phyloP scores from a whole-genome alignment of 2,888 invertebrate genomes.

The Thymelicus acteon region DNA sequence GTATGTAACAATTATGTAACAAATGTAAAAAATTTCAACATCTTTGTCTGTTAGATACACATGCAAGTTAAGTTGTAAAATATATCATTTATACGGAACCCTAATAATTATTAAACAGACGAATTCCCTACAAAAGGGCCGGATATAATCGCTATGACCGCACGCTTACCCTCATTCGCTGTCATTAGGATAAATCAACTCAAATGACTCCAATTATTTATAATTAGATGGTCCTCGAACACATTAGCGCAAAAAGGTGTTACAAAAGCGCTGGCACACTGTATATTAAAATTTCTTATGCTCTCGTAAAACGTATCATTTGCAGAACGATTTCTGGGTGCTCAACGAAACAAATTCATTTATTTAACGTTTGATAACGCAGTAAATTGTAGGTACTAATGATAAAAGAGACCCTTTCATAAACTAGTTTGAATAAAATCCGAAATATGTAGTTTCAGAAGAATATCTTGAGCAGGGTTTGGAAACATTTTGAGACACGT shows the following conservation, averaged over 20 bases:
- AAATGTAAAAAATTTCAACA: too few relatives aligned
- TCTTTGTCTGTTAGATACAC: too few relatives aligned
- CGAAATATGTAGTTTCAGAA: too few relatives aligned
- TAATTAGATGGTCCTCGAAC: conserved; percentile 74
- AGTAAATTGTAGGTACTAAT: conserved; percentile 8
- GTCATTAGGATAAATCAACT: conserved; percentile 77
- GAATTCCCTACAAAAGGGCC: conserved; percentile 59
- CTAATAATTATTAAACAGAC: conserved; percentile 43
- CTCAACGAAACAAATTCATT: conserved; percentile 24
- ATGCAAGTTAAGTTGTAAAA: too few relatives aligned
- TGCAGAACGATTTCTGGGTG: conserved; percentile 62
- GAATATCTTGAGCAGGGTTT: too few relatives aligned
- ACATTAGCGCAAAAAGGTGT: conserved; percentile 77
- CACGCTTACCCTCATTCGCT: conserved; percentile 72
- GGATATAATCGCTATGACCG: conserved; percentile 49
- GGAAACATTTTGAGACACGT: too few relatives aligned
- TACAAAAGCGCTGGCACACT: conserved; percentile 55
- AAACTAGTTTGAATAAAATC: too few relatives aligned
- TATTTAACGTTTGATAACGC: conserved; percentile 25
- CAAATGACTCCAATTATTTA: conserved; percentile 70
- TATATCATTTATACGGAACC: not conserved
- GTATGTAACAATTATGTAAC: too few relatives aligned
- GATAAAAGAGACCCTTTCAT: too few relatives aligned
- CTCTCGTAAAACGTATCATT: conserved; percentile 58
- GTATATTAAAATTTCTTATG: conserved; percentile 65